Base-by-base conservation (phyloP, 37 sponge, comb jelly and placozoan genomes). In the Diacarnus erythraeanus region DNA sequence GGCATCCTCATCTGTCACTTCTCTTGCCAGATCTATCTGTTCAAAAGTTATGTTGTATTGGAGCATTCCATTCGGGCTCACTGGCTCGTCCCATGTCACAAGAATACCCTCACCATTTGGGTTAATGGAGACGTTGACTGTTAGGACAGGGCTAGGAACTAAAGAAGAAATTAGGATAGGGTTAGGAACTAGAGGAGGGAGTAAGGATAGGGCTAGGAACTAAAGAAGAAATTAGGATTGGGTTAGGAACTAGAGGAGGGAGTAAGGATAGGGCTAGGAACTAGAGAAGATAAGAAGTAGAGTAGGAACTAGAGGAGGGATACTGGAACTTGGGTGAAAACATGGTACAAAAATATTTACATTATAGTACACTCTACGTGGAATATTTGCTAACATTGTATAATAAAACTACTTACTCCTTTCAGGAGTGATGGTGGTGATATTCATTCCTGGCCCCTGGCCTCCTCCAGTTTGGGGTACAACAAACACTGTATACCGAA, bases 21-120 rank as follows among this genome's bases (percentile, higher is more conserved):
- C 39, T 8, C 39, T 30, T 21, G 39, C 39, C 6, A 69, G 18
- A 33, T 69, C 38, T 4, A 37, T 69, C 6, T 69, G 22, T 69
- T 31, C 10, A 10, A 69, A 10, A 18, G 39, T 9, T 5, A 37
- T 39, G 18, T 25, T 69, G 39, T 69, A 69, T 4, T 31, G 25
- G 40, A 87, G 41, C 56, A 87, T 57, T 71, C 87, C 87, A 81
- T 87, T 87, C 8, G 70, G 77, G 33, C 20, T 36, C 9, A n/a
- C 42, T 26, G 87, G 87, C 39, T 35, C 47, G 2, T 67, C 26
- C 87, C 87, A 87, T 20, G 42, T 29, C 15, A 57, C 78, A 51
- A 21, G 36, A 6, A 84, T 38, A 42, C 8, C 15, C 10, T 21
- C 26, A 5, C 21, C 29, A 47, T 31, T 57, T 5, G 34, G n/a